Evolutionary conservation across 1,140 invertebrate genomes (phyloP).

Genomic region (Oryctes rhinoceros): DNA sequence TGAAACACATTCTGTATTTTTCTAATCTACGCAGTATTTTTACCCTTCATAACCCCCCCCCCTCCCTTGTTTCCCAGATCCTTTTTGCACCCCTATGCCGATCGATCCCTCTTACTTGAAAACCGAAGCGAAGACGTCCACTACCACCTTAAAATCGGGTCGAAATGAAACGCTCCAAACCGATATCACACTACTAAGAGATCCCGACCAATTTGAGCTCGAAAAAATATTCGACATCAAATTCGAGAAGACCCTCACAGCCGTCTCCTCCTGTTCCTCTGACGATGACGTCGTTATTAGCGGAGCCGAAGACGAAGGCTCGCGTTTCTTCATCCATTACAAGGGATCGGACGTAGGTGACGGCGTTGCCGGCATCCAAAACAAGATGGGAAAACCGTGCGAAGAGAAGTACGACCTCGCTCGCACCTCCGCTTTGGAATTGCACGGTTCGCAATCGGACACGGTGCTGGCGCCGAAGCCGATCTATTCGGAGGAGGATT

Average conservation of each 20-base stretch:
- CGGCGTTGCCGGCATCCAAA: neutral
- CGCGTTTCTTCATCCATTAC: slow-evolving; percentile 29
- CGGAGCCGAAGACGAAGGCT: neutral
- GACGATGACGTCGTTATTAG: neutral
- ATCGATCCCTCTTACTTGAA: neutral
- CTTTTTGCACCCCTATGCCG: neutral
- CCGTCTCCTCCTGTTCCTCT: neutral
- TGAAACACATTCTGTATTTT: too few relatives aligned
- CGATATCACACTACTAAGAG: slow-evolving; percentile 17
- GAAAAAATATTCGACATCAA: slow-evolving; percentile 28
- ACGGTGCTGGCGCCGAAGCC: slow-evolving; percentile 19
- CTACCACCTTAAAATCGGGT: neutral
- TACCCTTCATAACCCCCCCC: neutral
- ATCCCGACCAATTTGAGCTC: slow-evolving; percentile 31
- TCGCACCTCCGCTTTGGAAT: neutral
- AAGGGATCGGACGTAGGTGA: neutral
- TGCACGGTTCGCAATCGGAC: slow-evolving; percentile 29
- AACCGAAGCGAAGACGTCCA: neutral
- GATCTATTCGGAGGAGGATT: slow-evolving; percentile 36
- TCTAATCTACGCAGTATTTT: too few relatives aligned
- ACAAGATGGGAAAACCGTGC: neutral
- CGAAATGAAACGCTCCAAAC: neutral
- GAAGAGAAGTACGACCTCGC: neutral
- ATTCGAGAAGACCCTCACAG: neutral
- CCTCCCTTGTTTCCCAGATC: neutral